Base-by-base conservation (phyloP, 1,140 invertebrate species). In the Lerema accius region DNA sequence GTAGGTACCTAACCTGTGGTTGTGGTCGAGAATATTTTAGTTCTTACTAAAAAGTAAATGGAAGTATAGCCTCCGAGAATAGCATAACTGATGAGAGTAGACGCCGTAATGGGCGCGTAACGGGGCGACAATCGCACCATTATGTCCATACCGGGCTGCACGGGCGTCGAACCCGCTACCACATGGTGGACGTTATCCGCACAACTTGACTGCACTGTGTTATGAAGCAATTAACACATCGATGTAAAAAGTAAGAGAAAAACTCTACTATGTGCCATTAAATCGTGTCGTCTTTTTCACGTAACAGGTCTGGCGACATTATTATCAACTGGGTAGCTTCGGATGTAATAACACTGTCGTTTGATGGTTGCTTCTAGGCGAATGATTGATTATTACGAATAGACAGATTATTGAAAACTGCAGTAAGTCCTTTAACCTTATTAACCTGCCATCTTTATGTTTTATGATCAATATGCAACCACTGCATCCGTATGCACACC, bases 121-220 rank as follows among this genome's bases (percentile, higher is more conserved):
- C 75, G 77, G 70, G 28, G 63, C 69, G 66, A 58, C 53, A 62
- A 61, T 49, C 70, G 37, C 43, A 60, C 53, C 53, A 56, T 56
- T 56, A 56, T 56, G 53, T 56, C 53, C 53, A 56, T 56, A 56
- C 19, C 16, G 14, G 53, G 51, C 13, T 0, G 51, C 51, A 35
- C 71, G 76, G 76, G 58, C 78, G 50, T 78, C 76, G 78, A 78
- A 81, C 78, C 67, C 65, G 61, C 59, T 65, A 73, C 69, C 71
- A 63, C 48, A 62, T 50, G 64, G 74, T 74, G 71, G 35, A 0
- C 16, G 35, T 39, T 53, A 53, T 39, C 32, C 32, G 39, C 35
- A 16, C 48, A 51, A 35, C 48, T 51, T 28, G 26, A 17, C 13
- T 26, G 39, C 39, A 11, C 5, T 23, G 19, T 9, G n/a, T 53